Evolutionary conservation across 2,797 vertebrate species (phyloP).

Genomic region (Gallinago nigripennis): DNA sequence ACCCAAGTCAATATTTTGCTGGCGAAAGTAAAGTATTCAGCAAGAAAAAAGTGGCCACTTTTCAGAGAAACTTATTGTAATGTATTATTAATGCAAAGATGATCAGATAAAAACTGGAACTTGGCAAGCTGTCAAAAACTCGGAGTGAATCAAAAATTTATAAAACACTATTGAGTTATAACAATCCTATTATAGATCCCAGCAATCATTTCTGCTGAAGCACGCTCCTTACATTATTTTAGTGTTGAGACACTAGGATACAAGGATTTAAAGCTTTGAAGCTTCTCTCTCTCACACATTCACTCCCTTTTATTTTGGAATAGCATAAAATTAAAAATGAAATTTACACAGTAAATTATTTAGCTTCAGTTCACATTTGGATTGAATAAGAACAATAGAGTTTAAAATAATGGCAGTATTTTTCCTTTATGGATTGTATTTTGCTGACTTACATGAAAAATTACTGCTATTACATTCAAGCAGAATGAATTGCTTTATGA

Average conservation of each 20-base stretch:
- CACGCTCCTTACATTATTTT: conserved; percentile 57
- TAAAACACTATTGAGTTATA: conserved; percentile 82
- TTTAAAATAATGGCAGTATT: conserved; percentile 68
- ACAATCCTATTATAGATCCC: conserved; percentile 76
- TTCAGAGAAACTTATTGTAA: conserved; percentile 72
- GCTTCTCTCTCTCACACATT: background rate
- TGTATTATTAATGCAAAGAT: conserved; percentile 81
- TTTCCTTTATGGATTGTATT: conserved; percentile 66
- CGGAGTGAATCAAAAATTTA: conserved; percentile 82
- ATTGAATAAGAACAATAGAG: conserved; percentile 70
- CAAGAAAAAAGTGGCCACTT: conserved; percentile 46
- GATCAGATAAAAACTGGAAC: conserved; percentile 80
- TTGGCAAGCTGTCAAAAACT: conserved; percentile 80
- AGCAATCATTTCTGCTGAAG: conserved; percentile 78
- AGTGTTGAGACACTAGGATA: conserved; percentile 61
- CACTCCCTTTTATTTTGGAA: conserved; percentile 55
- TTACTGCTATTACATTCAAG: conserved; percentile 72
- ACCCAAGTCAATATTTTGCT: conserved; percentile 75
- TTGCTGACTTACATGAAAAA: conserved; percentile 79
- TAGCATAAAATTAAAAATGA: conserved; percentile 77
- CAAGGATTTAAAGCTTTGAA: conserved; percentile 64
- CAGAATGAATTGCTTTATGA: conserved; percentile 73
- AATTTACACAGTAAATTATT: conserved; percentile 74
- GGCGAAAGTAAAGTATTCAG: conserved; percentile 67
- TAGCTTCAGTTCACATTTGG: conserved; percentile 56